These are phyloP conservation scores for Procavia capensis DNA, from an alignment of 2,113 vertebrate genomes.

Conservation along the genomic window DNA sequence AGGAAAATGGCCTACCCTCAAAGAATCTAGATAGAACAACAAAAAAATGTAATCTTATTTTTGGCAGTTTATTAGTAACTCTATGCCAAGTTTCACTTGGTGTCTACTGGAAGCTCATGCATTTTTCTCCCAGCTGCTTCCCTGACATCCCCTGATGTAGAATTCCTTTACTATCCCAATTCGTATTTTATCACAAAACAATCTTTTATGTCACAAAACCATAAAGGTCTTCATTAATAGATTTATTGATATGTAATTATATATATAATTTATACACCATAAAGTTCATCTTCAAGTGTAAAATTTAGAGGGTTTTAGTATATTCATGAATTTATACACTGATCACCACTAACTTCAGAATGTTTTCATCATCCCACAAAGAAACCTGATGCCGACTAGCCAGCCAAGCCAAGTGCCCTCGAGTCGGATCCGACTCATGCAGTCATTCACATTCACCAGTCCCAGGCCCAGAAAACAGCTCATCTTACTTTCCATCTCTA, in stretches of 20 bases:
- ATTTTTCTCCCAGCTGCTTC: background rate
- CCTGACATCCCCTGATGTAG: background rate
- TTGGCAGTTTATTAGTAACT: background rate
- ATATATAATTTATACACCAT: background rate
- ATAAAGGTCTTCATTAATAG: background rate
- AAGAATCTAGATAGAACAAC: constrained; percentile 8
- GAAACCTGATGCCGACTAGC: background rate
- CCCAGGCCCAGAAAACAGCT: background rate
- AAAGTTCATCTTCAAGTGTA: too few species aligned
- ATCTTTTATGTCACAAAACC: constrained; percentile 43
- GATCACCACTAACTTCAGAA: too few species aligned
- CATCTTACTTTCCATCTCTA: background rate
- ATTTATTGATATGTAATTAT: background rate
- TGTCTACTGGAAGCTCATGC: background rate
- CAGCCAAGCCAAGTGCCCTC: too few species aligned
- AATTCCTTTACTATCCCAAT: background rate
- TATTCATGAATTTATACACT: too few species aligned
- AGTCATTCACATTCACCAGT: background rate
- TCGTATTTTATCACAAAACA: constrained; percentile 46
- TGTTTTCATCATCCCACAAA: background rate
- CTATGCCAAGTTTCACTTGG: background rate
- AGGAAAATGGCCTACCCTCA: background rate
- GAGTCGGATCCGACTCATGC: too few species aligned
- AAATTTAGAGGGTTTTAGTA: too few species aligned
- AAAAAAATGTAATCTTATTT: constrained; percentile 18